phyloP scores from a whole-genome alignment of 2,797 vertebrate species.

The Alcedo atthis region DNA sequence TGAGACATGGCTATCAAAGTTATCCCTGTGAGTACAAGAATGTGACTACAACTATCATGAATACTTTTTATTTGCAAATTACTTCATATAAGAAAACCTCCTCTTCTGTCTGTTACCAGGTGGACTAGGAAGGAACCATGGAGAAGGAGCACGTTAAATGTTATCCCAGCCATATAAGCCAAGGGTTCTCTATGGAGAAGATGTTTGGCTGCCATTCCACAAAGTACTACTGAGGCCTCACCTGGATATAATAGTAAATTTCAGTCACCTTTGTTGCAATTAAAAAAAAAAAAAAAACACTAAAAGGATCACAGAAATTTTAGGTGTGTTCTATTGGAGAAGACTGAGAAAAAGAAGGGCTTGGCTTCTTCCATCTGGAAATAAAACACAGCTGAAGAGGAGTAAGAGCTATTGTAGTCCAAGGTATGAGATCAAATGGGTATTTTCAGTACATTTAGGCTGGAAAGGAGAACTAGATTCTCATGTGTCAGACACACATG shows the following conservation, averaged over 20 bases:
- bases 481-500: not conserved
- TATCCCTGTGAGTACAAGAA: not conserved
- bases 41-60: not conserved
- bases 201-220: not conserved
- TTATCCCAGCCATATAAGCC: not conserved
- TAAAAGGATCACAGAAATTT: not conserved
- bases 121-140: not conserved
- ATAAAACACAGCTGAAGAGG: not conserved
- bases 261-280: not conserved
- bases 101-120: not conserved
- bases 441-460: not conserved
- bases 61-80: not conserved
- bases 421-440: not conserved
- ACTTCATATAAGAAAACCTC: not conserved
- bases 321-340: not conserved
- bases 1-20: not conserved
- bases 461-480: not conserved
- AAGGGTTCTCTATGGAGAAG: not conserved
- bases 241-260: not conserved
- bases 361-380: not conserved
- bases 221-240: not conserved
- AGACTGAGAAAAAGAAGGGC: not conserved
- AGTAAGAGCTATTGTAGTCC: not conserved
- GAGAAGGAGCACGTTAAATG: rapidly evolving
- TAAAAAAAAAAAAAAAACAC: not conserved